These are phyloP conservation scores for Heterochromis multidens DNA, from an alignment of 2,113 vertebrate genomes.

Conservation along the genomic window DNA sequence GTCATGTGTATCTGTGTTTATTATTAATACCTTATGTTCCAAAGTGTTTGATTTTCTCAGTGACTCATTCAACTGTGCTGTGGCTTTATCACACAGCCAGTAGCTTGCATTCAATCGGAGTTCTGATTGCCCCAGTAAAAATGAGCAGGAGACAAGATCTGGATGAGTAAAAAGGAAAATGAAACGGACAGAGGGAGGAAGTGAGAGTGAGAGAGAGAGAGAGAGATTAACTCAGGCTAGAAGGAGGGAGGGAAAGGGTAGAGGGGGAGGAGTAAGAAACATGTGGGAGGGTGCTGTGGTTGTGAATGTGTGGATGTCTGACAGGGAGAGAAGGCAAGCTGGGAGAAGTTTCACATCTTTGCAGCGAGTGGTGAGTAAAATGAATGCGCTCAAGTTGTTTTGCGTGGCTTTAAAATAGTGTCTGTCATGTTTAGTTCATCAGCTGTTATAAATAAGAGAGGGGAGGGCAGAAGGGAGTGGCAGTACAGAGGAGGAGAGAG, in stretches of 20 bases:
- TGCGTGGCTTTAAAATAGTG: fast-evolving
- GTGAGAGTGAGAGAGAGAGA: not conserved
- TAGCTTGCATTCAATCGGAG: slow-evolving; percentile 2
- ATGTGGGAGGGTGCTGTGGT: slow-evolving; percentile 30
- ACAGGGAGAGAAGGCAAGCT: slow-evolving; percentile 7
- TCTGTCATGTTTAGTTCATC: not conserved
- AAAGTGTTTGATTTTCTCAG: slow-evolving; percentile 11
- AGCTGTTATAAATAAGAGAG: not conserved
- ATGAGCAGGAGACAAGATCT: slow-evolving; percentile 16
- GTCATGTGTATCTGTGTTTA: not conserved
- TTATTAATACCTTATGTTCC: not conserved
- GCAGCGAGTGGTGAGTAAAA: slow-evolving; percentile 48
- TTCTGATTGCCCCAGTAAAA: not conserved
- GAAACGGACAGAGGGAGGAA: not conserved
- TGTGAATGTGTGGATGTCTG: slow-evolving; percentile 31
- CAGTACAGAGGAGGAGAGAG: not conserved
- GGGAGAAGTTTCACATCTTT: slow-evolving; percentile 36
- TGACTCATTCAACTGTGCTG: slow-evolving; percentile 12
- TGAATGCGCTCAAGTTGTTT: not conserved
- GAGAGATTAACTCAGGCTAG: not conserved
- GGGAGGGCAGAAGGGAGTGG: slow-evolving; percentile 20
- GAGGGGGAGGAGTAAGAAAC: slow-evolving; percentile 55
- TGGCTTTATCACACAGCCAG: slow-evolving; percentile 1
- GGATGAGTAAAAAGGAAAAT: slow-evolving; percentile 13
- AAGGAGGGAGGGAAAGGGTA: not conserved